Base-by-base conservation (phyloP, 2,888 invertebrate species). In the Halictus ligatus region DNA sequence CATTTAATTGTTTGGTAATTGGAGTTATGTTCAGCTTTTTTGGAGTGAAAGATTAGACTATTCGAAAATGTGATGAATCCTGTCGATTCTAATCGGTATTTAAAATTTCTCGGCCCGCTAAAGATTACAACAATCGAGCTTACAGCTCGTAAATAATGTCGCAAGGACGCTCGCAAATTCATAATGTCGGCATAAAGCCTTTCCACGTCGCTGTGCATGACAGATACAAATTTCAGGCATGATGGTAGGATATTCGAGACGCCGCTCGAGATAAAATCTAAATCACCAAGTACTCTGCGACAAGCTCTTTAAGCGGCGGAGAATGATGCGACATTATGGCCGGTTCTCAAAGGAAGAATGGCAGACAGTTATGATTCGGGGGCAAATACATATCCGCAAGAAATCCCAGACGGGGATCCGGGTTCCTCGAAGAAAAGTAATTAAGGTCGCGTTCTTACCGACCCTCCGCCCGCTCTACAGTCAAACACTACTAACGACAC, bases 401-500 rank as follows among this genome's bases (percentile, higher is more conserved):
- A 18, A 74, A 72, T 69, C 50, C 48, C 12, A n/a, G 35, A 40
- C 71, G 77, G 64, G n/a, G 2, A 40, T 43, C 58, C 29, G 18
- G 35, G 35, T 13, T 43, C 10, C n/a, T 18, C 46, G 58, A 81
- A 80, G 82, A 75, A 86, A 82, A 89, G 88, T 86, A 86, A 89
- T 89, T 89, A 89, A 74, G 83, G 46, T 50, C 76, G 67, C 76
- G 67, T 78, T 79, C 77, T 80, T 78, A 21, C 71, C 72, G 50
- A 60, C n/a, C 6, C 21, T 58, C 12, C 15, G 29, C 15, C 15
- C 77, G 64, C 54, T 64, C 43, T 64, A 77, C 80, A 43, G 48
- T 25, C 21, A 60, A 76, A 79, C 69, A 64, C 18, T 75, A 71
- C 82, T 67, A 81, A 86, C 75, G 75, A 80, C 71, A 29, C 58